Conservation (phyloP, 2,113 vertebrate species). For the Psittacus erithacus region DNA sequence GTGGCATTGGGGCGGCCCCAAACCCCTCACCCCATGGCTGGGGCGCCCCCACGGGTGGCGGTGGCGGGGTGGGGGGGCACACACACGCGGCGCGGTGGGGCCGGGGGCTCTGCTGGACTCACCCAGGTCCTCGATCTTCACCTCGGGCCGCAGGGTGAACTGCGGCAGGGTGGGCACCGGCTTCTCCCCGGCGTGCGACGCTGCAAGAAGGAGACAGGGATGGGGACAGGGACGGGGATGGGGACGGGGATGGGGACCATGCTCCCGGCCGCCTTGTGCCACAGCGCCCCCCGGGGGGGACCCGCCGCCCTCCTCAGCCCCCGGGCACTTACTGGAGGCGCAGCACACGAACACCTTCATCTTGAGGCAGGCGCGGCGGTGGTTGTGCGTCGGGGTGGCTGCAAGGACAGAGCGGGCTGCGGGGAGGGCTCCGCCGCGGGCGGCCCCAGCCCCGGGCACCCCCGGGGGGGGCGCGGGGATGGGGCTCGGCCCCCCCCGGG, state of each 20-base stretch:
- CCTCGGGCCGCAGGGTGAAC: conserved; percentile 92
- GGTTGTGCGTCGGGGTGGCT: conserved; percentile 94
- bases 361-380: conserved; percentile 91
- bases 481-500: neutral
- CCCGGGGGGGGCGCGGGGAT: rapidly evolving
- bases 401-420: neutral
- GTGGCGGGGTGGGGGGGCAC: neutral
- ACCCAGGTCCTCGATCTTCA: conserved; percentile 94
- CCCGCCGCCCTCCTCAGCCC: neutral
- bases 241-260: conserved; percentile 12
- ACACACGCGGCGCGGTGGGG: neutral
- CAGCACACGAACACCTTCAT: conserved; percentile 98
- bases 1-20: neutral
- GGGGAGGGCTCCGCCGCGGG: neutral
- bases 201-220: conserved; percentile 75
- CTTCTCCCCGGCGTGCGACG: conserved; percentile 86
- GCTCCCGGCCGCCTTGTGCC: neutral
- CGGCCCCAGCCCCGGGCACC: neutral
- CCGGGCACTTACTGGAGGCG: conserved; percentile 85
- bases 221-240: too few species aligned
- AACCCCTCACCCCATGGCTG: neutral
- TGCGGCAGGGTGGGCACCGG: conserved; percentile 87
- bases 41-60: neutral
- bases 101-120: conserved; percentile 70
- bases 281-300: neutral